phyloP scores from a whole-genome alignment of 2,888 invertebrate genomes.

The Polietes domitor region DNA sequence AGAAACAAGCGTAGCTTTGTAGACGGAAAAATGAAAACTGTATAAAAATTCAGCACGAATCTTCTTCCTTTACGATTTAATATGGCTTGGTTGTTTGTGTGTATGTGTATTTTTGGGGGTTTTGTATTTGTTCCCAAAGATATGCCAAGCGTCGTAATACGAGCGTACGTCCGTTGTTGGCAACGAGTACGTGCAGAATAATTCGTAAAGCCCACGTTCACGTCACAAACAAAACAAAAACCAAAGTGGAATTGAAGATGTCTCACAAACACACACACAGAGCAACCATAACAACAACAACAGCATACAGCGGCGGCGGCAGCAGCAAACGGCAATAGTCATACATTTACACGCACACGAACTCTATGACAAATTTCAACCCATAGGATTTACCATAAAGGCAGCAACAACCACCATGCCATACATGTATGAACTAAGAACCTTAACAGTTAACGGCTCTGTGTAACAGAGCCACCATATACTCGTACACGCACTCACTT shows the following conservation, averaged over 20 bases:
- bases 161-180: slow-evolving; percentile 78
- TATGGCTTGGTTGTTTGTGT: slow-evolving; percentile 37
- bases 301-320: background rate
- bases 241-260: slow-evolving; percentile 71
- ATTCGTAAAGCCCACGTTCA: slow-evolving; percentile 79
- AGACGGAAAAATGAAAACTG: slow-evolving; percentile 26
- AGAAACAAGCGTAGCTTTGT: background rate
- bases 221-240: slow-evolving; percentile 81
- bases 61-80: slow-evolving; percentile 54
- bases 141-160: slow-evolving; percentile 65
- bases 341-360: background rate
- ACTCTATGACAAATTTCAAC: slow-evolving; percentile 54
- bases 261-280: slow-evolving; percentile 54
- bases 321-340: slow-evolving; percentile 19
- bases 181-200: slow-evolving; percentile 81
- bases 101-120: slow-evolving; percentile 13
- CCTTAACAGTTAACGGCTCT: slow-evolving; percentile 46
- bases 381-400: slow-evolving; percentile 28
- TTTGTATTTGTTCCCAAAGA: slow-evolving; percentile 55
- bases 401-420: background rate
- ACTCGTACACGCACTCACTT: slow-evolving; percentile 57
- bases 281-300: slow-evolving; percentile 22
- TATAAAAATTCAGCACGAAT: slow-evolving; percentile 64
- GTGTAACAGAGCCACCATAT: background rate
- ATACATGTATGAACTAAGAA: slow-evolving; percentile 32